phyloP scores from a whole-genome alignment of 1,140 invertebrate genomes.

The Drosophila simulans region DNA sequence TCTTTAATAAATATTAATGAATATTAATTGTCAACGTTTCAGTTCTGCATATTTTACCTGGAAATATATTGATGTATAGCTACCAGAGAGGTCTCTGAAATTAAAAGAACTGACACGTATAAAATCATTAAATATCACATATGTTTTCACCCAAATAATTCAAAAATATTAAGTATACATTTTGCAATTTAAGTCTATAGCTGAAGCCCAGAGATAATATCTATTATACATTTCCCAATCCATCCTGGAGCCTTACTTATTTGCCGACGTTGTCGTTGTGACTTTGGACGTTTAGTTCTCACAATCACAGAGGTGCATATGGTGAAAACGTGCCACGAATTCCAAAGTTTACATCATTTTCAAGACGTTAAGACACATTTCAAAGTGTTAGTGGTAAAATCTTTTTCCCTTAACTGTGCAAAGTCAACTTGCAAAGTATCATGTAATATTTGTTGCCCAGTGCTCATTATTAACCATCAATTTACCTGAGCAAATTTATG shows the following conservation, averaged over 20 bases:
- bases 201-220: not conserved
- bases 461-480: conserved; percentile 7
- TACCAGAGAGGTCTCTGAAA: conserved; percentile 15
- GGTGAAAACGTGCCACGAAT: conserved; percentile 11
- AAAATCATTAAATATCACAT: not conserved
- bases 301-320: conserved; percentile 14
- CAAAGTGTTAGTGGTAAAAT: not conserved
- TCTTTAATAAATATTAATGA: conserved; percentile 10
- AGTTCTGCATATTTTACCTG: conserved; percentile 2
- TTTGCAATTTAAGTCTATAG: not conserved
- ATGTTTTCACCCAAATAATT: too few species aligned
- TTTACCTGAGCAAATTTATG: conserved; percentile 56
- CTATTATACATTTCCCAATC: not conserved
- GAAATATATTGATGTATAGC: not conserved
- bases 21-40: not conserved
- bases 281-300: not conserved
- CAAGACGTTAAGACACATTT: not conserved
- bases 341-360: not conserved
- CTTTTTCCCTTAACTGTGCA: not conserved
- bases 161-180: too few species aligned
- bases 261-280: conserved; percentile 66
- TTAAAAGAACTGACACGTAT: not conserved
- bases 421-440: conserved; percentile 54
- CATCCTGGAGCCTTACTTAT: conserved; percentile 18
- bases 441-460: conserved; percentile 63